phyloP scores from a whole-genome alignment of 2,113 vertebrate genomes.

The Pomatorhinus ruficollis region DNA sequence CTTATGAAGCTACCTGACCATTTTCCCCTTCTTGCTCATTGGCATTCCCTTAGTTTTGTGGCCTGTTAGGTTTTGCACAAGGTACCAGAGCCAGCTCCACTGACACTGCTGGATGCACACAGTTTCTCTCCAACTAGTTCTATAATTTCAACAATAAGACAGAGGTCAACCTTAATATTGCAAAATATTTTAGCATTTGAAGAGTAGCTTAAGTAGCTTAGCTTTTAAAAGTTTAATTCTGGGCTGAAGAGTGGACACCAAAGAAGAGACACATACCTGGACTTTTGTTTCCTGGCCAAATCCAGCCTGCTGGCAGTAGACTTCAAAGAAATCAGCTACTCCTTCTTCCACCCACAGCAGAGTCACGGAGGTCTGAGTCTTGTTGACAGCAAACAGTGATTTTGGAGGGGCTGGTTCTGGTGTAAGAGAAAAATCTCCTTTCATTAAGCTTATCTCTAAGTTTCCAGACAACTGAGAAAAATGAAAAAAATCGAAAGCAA shows the following conservation, averaged over 20 bases:
- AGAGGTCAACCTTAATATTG: background rate
- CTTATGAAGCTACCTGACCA: background rate
- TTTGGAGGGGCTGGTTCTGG: constrained; percentile 91
- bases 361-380: constrained; percentile 89
- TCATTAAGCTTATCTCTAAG: background rate
- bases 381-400: constrained; percentile 89
- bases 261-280: constrained; percentile 72
- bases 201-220: background rate
- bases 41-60: background rate
- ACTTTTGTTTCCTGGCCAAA: constrained; percentile 71
- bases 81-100: background rate
- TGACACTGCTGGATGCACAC: background rate
- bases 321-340: constrained; percentile 90
- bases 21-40: background rate
- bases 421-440: background rate
- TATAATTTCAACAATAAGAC: background rate
- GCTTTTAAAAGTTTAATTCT: background rate
- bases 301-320: constrained; percentile 80
- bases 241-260: background rate
- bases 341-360: constrained; percentile 95
- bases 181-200: background rate
- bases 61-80: background rate
- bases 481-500: background rate
- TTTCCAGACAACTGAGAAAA: background rate
- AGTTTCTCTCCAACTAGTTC: background rate